phyloP scores from a whole-genome alignment of 1,140 invertebrate genomes.

The Stenopsyche tienmushanensis region DNA sequence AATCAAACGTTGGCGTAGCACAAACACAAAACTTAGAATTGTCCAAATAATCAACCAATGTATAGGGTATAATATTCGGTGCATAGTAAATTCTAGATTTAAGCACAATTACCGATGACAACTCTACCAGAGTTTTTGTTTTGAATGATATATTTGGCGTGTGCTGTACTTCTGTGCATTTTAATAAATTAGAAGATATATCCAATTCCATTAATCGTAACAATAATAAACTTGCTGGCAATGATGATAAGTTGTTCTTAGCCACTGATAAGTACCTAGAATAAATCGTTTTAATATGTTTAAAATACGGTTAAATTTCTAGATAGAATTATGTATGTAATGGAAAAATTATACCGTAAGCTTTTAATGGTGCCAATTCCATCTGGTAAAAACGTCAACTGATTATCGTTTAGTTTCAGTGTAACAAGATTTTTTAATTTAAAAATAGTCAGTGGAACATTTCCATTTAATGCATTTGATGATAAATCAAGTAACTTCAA shows the following conservation, averaged over 20 bases:
- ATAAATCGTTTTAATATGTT: slow-evolving; percentile 7
- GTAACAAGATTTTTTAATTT: slow-evolving; percentile 20
- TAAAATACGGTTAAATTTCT: neutral
- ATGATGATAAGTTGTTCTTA: slow-evolving; percentile 19
- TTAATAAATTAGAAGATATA: slow-evolving; percentile 29
- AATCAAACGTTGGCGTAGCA: slow-evolving; percentile 55
- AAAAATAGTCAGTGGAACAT: slow-evolving; percentile 4
- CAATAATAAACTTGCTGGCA: slow-evolving; percentile 19
- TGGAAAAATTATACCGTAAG: slow-evolving; percentile 19
- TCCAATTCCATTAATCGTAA: slow-evolving; percentile 17
- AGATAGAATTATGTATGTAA: neutral
- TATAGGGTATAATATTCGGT: slow-evolving; percentile 59
- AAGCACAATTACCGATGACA: slow-evolving; percentile 45
- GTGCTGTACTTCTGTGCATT: neutral
- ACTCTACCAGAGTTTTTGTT: slow-evolving; percentile 15
- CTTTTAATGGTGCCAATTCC: slow-evolving; percentile 22
- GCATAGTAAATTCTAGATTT: slow-evolving; percentile 56
- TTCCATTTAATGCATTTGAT: slow-evolving; percentile 4
- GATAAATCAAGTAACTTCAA: slow-evolving; percentile 31
- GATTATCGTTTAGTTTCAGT: slow-evolving; percentile 26
- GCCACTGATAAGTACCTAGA: slow-evolving; percentile 31
- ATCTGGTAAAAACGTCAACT: slow-evolving; percentile 16
- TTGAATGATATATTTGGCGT: neutral
- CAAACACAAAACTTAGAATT: slow-evolving; percentile 63
- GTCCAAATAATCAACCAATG: slow-evolving; percentile 61